These are phyloP conservation scores for Ophioninae sp. DNA, from an alignment of 2,888 invertebrate genomes.

Conservation along the genomic window DNA sequence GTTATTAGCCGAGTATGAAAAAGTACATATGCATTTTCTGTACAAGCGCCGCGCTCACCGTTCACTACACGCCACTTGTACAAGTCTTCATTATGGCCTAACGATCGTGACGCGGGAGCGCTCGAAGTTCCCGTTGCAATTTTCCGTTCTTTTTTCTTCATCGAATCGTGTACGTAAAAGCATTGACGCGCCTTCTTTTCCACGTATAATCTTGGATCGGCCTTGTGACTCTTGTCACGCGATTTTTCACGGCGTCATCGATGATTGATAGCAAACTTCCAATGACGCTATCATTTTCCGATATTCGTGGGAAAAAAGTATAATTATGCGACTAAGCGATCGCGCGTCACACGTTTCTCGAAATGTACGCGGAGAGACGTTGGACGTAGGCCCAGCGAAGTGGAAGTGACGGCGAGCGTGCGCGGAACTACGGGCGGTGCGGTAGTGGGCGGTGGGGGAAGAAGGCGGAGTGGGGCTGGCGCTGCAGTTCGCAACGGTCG, in stretches of 20 bases:
- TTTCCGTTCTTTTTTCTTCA: constrained; percentile 42
- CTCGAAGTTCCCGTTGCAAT: not conserved
- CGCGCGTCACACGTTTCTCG: not conserved
- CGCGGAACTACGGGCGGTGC: no score
- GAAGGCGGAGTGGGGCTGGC: not conserved
- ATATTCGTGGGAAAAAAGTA: not conserved
- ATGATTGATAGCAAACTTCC: not conserved
- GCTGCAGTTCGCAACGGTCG: not conserved
- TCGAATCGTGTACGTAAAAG: constrained; percentile 44
- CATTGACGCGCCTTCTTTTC: not conserved
- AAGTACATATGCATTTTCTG: constrained; percentile 29
- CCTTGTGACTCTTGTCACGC: not conserved
- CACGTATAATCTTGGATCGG: not conserved
- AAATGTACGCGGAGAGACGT: not conserved
- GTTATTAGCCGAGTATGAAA: constrained; percentile 45
- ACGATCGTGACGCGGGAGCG: not conserved
- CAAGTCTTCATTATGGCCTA: not conserved
- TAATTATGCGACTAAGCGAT: not conserved
- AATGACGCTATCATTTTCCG: not conserved
- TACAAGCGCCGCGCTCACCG: not conserved
- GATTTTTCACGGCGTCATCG: not conserved
- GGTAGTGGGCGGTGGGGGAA: no score
- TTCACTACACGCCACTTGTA: not conserved
- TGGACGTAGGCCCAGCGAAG: not conserved
- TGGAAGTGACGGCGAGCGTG: no score